phyloP scores from a whole-genome alignment of 2,113 vertebrate species.

The Dromiciops gliroides region DNA sequence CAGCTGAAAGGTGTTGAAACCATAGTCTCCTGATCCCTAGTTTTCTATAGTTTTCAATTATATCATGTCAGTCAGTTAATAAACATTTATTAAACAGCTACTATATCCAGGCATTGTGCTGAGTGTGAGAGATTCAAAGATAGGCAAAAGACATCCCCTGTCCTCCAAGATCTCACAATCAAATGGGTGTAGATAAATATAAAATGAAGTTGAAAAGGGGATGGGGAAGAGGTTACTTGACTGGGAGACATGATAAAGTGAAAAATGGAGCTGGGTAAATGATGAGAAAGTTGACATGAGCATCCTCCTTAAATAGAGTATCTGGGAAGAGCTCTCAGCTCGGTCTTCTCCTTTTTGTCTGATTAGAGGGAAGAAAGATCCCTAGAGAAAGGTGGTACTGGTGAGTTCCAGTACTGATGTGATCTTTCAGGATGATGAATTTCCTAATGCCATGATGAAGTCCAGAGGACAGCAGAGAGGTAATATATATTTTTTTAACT shows the following conservation, averaged over 20 bases:
- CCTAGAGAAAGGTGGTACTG: neutral
- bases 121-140: neutral
- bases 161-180: neutral
- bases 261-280: neutral
- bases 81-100: neutral
- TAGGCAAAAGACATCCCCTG: neutral
- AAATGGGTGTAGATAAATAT: neutral
- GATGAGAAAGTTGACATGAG: neutral
- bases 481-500: neutral
- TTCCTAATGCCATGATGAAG: neutral
- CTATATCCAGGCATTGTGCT: neutral
- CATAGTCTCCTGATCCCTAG: neutral
- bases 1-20: neutral
- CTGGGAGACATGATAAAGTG: neutral
- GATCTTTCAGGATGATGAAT: neutral
- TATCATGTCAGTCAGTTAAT: neutral
- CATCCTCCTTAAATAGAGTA: neutral
- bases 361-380: neutral
- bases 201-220: neutral
- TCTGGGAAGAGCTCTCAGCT: neutral
- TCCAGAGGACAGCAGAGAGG: neutral
- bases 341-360: neutral
- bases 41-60: neutral
- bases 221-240: neutral
- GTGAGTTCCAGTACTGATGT: neutral